Conservation (phyloP, 2,797 vertebrate genomes). For the Acanthis flammea region DNA sequence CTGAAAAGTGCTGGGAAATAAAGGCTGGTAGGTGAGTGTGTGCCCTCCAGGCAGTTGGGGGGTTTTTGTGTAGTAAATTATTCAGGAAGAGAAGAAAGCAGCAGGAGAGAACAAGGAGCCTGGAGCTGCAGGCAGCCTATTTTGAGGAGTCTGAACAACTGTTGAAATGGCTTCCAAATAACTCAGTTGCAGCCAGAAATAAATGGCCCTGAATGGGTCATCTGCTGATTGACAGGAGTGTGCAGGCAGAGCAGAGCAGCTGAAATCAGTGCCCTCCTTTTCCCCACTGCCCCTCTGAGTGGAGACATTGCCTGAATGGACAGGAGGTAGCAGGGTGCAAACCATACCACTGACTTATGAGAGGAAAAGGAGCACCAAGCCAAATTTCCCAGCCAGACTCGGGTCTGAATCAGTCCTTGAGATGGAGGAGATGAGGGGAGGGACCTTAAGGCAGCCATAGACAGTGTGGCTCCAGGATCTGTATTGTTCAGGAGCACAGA, state of each 20-base stretch:
- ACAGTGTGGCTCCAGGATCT: background rate
- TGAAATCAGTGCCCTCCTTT: conserved; percentile 17
- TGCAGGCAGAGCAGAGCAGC: conserved; percentile 31
- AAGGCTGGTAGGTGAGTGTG: background rate
- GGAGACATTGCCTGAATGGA: background rate
- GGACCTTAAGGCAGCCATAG: background rate
- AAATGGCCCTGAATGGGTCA: conserved; percentile 69
- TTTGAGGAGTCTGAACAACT: conserved; percentile 69
- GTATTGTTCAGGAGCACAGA: background rate
- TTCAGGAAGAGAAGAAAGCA: conserved; percentile 38
- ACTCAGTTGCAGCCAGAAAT: conserved; percentile 65
- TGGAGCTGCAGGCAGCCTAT: conserved; percentile 43
- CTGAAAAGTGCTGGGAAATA: background rate
- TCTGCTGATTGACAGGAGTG: conserved; percentile 54
- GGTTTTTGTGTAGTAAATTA: background rate
- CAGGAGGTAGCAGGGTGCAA: background rate
- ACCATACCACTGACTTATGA: background rate
- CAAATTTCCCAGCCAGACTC: background rate
- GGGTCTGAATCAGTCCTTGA: background rate
- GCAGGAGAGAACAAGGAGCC: conserved; percentile 25
- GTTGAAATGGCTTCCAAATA: conserved; percentile 62
- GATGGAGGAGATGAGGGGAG: background rate
- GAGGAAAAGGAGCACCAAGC: background rate
- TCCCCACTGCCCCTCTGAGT: background rate
- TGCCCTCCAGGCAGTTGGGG: background rate